Base-by-base conservation (phyloP, 2,113 vertebrate genomes). In the Amphiprion ocellaris region DNA sequence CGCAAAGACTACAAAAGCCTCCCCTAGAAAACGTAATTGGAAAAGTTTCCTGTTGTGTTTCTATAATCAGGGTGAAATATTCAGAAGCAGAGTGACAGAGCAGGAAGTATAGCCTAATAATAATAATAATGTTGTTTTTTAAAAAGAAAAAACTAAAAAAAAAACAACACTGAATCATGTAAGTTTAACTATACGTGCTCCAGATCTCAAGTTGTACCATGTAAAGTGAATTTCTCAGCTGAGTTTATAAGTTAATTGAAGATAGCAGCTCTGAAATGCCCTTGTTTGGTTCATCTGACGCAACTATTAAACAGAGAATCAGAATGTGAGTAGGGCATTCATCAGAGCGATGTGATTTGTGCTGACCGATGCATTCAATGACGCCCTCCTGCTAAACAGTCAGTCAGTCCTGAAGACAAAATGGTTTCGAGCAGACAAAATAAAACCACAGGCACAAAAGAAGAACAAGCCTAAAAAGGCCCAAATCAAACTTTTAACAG, bases 11-110 rank as follows among this genome's bases (percentile, higher is more conserved):
- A 26, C n/a, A 79, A 83, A 69, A 46, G 53, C 61, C 64, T 81
- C 77, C 17, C 15, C 15, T 17, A 55, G 85, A 81, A 86, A 73
- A 89, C 66, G 9, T 83, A 81, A 83, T 78, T 85, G 72, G 71
- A 74, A 74, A 89, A 77, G 84, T 64, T 72, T 88, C 79, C 62
- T 77, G 70, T 70, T 75, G 78, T 50, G 60, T 81, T 79, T 82
- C 39, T 11, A 46, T 59, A 79, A 88, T 81, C 61, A 78, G 67
- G 69, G 1, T 60, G 73, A 53, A 76, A 75, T 70, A 68, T 79
- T 74, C 54, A 46, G 28, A 49, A 28, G 61, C 69, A 56, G 49
- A 64, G 33, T 53, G 41, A 41, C 8, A 5, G 50, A 74, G 53
- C 15, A 17, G 68, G 62, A 56, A 46, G 8, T 10, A 14, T 28